Conservation (phyloP, 2,113 vertebrate genomes). For the Halichoerus grypus region DNA sequence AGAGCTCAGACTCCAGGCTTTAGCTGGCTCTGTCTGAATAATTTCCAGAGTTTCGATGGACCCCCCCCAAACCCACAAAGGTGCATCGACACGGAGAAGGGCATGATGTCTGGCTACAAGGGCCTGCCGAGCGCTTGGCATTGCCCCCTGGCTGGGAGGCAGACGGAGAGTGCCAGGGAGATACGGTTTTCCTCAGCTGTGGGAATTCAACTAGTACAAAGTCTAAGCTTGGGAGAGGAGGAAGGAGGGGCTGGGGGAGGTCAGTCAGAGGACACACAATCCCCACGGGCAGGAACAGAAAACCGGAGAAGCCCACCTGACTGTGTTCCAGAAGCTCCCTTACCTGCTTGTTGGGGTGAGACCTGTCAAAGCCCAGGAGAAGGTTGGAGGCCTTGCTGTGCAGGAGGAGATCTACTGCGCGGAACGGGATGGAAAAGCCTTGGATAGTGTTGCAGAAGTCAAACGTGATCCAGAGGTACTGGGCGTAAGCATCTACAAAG, state of each 20-base stretch:
- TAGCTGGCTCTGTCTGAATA: not conserved
- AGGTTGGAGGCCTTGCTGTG: conserved; percentile 92
- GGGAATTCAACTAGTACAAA: conserved; percentile 32
- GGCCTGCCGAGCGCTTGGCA: not conserved
- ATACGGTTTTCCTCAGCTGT: not conserved
- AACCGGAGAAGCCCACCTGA: not conserved
- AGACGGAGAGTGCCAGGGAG: not conserved
- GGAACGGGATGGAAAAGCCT: conserved; percentile 94
- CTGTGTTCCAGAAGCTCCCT: not conserved
- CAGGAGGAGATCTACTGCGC: conserved; percentile 95
- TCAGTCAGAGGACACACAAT: conserved; percentile 17
- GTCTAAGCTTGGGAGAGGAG: not conserved
- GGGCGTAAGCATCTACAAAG: conserved; percentile 93
- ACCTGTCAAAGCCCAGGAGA: conserved; percentile 95
- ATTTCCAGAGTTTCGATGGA: not conserved
- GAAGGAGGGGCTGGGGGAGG: not conserved
- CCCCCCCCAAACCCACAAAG: not conserved
- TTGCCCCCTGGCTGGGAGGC: not conserved
- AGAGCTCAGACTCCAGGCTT: not conserved
- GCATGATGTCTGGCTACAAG: not conserved
- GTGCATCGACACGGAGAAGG: not conserved
- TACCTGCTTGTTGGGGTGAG: conserved; percentile 98
- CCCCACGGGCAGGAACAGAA: not conserved
- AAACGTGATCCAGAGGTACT: conserved; percentile 96
- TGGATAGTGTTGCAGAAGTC: conserved; percentile 95